These are phyloP conservation scores for Mus spretus DNA, from an alignment of 2,797 vertebrate species.

Conservation along the genomic window DNA sequence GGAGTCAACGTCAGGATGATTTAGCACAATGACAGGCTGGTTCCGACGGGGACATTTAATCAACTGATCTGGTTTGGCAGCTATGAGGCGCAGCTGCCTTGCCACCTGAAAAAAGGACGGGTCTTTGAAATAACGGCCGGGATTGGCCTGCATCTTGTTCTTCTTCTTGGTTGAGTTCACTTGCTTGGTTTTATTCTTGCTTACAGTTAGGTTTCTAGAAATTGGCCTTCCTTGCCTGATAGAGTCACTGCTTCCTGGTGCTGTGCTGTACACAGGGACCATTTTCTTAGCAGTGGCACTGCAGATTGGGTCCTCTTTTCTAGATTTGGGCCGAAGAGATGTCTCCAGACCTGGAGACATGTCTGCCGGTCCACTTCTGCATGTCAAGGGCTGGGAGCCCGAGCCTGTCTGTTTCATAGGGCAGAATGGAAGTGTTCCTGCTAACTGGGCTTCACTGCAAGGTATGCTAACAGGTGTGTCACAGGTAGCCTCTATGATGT, in stretches of 20 bases:
- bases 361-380: background rate
- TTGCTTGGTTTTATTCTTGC: slow-evolving; percentile 84
- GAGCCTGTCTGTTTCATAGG: slow-evolving; percentile 70
- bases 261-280: background rate
- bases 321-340: slow-evolving; percentile 81
- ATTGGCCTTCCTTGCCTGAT: slow-evolving; percentile 77
- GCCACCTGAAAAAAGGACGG: slow-evolving; percentile 83
- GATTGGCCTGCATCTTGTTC: slow-evolving; percentile 73
- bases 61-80: slow-evolving; percentile 92
- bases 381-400: slow-evolving; percentile 66
- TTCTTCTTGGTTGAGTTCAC: slow-evolving; percentile 84
- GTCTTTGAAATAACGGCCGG: slow-evolving; percentile 77
- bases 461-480: slow-evolving; percentile 74
- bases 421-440: slow-evolving; percentile 83
- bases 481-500: slow-evolving; percentile 64
- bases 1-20: slow-evolving; percentile 94
- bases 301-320: slow-evolving; percentile 79
- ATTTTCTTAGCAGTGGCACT: slow-evolving; percentile 52
- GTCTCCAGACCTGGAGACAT: slow-evolving; percentile 47
- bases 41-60: slow-evolving; percentile 94
- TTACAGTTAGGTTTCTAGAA: slow-evolving; percentile 71
- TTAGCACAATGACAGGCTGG: slow-evolving; percentile 98
- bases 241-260: slow-evolving; percentile 58
- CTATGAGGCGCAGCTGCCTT: slow-evolving; percentile 90
- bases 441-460: slow-evolving; percentile 82